Evolutionary conservation across 2,113 vertebrate species (phyloP).

Genomic region (Seriola dumerili): DNA sequence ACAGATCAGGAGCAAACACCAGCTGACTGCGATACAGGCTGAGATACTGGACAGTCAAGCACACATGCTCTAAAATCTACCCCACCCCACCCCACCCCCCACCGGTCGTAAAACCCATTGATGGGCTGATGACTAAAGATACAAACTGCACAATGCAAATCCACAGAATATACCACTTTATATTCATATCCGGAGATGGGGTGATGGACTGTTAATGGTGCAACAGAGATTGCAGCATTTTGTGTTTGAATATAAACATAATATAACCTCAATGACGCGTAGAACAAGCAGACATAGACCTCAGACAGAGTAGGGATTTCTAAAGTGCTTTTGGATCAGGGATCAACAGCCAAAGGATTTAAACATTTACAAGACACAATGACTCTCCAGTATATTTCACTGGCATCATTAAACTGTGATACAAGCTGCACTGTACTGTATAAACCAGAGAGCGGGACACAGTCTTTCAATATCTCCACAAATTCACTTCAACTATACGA

Average conservation of each 20-base stretch:
- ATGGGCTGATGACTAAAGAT: not conserved
- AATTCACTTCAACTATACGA: not conserved
- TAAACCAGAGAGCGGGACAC: not conserved
- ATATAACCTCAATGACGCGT: not conserved
- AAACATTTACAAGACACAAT: not conserved
- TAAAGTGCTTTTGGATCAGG: not conserved
- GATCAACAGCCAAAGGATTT: not conserved
- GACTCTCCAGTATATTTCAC: not conserved
- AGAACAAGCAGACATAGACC: not conserved
- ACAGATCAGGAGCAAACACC: not conserved
- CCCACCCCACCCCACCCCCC: not conserved
- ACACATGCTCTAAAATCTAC: not conserved
- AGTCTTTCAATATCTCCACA: not conserved
- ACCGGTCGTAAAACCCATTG: not conserved
- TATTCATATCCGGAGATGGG: not conserved
- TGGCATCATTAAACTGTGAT: not conserved
- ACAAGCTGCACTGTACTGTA: not conserved
- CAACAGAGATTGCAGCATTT: not conserved
- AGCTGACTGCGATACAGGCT: not conserved
- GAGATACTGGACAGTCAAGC: constrained; percentile 7
- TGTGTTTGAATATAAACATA: not conserved
- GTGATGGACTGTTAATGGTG: not conserved
- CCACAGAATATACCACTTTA: not conserved
- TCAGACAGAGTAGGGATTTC: not conserved
- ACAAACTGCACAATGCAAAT: not conserved